Conservation (phyloP, 2,797 vertebrate genomes). For the Lagothrix lagotricha region DNA sequence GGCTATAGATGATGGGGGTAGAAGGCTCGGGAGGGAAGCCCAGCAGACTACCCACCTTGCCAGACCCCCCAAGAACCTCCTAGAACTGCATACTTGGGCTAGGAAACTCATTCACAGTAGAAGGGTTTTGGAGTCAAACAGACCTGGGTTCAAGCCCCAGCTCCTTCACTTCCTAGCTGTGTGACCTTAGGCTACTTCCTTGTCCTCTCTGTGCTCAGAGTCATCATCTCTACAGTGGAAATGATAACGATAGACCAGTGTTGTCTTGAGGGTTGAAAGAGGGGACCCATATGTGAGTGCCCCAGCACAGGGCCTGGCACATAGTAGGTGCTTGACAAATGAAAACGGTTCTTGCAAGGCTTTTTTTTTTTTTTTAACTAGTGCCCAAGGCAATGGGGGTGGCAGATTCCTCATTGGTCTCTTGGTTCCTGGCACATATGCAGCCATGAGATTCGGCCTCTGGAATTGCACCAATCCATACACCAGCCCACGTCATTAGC, state of each 20-base stretch:
- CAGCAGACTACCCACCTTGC: accelerated
- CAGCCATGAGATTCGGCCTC: background rate
- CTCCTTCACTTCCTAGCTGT: background rate
- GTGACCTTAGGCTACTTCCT: background rate
- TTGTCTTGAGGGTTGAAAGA: background rate
- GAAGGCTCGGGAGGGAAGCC: background rate
- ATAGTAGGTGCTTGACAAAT: background rate
- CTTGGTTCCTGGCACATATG: background rate
- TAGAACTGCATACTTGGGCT: background rate
- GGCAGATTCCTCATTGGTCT: background rate
- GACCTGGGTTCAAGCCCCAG: background rate
- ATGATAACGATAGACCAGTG: background rate
- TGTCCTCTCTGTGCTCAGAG: background rate
- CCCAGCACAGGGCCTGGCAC: background rate
- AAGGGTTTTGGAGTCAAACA: background rate
- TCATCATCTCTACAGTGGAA: background rate
- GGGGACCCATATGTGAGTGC: accelerated
- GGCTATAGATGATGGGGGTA: no score
- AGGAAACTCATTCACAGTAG: background rate
- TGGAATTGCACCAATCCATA: background rate
- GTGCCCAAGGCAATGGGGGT: background rate
- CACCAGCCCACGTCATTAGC: background rate
- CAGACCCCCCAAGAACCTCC: background rate
- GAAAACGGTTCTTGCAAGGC: background rate
- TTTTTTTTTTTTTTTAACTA: background rate